Evolutionary conservation across 2,797 vertebrate genomes (phyloP).

Genomic region (Psittacula echo): DNA sequence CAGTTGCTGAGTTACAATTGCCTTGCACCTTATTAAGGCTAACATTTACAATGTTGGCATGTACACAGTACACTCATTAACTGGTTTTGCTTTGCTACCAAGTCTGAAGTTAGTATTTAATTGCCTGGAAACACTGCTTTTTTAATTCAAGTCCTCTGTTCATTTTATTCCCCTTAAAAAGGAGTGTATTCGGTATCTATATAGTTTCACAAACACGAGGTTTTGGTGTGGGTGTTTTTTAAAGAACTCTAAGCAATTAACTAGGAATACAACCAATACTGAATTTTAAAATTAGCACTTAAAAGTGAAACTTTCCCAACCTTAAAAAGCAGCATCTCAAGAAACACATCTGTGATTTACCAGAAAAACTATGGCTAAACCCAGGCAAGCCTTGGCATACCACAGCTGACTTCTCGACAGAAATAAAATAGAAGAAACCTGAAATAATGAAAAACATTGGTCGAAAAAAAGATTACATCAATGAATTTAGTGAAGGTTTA

Average conservation of each 20-base stretch:
- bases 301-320: not conserved
- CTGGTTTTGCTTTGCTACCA: not conserved
- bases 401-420: not conserved
- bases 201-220: not conserved
- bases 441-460: not conserved
- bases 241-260: not conserved
- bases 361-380: not conserved
- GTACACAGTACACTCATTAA: not conserved
- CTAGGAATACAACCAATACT: not conserved
- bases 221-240: not conserved
- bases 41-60: not conserved
- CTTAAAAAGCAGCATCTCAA: fast-evolving
- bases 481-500: not conserved
- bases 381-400: not conserved
- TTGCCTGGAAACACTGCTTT: not conserved
- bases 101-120: not conserved
- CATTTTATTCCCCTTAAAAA: not conserved
- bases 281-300: not conserved
- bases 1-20: not conserved
- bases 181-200: not conserved
- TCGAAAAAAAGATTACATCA: not conserved
- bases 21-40: not conserved
- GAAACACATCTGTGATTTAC: not conserved
- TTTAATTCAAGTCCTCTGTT: not conserved
- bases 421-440: not conserved